These are phyloP conservation scores for Gobionotothen gibberifrons DNA, from an alignment of 2,797 vertebrate species.

Conservation along the genomic window DNA sequence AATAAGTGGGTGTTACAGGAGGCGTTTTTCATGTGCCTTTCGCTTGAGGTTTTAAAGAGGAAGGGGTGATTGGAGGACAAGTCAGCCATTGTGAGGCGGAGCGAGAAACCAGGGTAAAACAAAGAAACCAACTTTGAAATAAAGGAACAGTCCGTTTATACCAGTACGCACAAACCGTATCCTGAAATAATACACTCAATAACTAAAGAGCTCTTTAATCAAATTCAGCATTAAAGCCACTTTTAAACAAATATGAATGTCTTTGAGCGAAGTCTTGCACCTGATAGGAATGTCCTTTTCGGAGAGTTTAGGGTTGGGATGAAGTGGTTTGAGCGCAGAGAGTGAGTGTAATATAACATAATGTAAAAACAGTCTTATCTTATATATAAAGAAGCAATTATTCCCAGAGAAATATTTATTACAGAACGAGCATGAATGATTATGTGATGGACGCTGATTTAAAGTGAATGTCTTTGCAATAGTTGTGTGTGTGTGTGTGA, in stretches of 20 bases:
- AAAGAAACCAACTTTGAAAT: conserved; percentile 30
- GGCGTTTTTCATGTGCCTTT: conserved; percentile 81
- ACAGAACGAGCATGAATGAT: conserved; percentile 59
- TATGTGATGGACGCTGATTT: conserved; percentile 30
- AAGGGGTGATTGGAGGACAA: conserved; percentile 30
- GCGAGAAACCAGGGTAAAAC: conserved; percentile 47
- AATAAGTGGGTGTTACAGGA: conserved; percentile 46
- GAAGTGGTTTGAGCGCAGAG: conserved; percentile 47
- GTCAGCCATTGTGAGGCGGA: conserved; percentile 55
- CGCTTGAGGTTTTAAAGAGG: conserved; percentile 48
- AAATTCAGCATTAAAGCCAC: conserved; percentile 15
- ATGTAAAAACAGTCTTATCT: conserved; percentile 5
- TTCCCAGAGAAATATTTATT: conserved; percentile 47
- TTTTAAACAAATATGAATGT: conserved; percentile 59
- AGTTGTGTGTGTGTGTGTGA: conserved; percentile 22
- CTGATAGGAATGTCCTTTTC: conserved; percentile 72
- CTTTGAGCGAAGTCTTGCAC: conserved; percentile 59
- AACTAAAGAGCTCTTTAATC: background rate
- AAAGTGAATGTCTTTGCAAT: conserved; percentile 45
- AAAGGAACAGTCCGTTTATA: conserved; percentile 52
- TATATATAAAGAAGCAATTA: conserved; percentile 8
- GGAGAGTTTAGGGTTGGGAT: conserved; percentile 12
- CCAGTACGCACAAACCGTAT: conserved; percentile 14
- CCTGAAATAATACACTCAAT: conserved; percentile 2
- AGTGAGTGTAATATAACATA: conserved; percentile 29